Percentiles rank a stretch among this genome's conserved stretches.
Evolutionary conservation across 2,888 invertebrate species (phyloP).

Genomic region (Bombyx huttoni): DNA sequence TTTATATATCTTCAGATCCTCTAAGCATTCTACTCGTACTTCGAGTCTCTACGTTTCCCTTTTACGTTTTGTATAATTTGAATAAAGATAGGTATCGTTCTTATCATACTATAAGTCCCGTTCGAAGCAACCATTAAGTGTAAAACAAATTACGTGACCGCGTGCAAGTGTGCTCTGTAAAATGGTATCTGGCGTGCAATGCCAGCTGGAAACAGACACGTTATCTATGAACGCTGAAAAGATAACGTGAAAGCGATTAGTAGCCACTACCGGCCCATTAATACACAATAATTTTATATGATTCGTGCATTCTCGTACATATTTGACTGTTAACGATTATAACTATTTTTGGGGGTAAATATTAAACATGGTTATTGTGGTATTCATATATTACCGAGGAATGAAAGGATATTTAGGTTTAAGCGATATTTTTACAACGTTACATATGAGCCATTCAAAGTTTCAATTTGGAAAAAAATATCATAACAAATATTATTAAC

Average conservation of each 20-base stretch:
- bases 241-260: not conserved
- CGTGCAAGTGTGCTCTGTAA: not conserved
- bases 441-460: no score
- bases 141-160: not conserved
- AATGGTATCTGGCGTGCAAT: not conserved
- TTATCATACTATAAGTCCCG: not conserved
- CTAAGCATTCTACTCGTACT: no score
- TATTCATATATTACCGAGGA: no score
- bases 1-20: no score
- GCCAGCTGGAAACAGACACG: not conserved
- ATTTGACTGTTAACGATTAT: not conserved
- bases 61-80: no score
- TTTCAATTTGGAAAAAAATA: no score
- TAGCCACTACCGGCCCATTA: not conserved
- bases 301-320: not conserved
- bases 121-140: not conserved
- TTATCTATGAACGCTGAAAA: not conserved
- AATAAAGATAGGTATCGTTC: not conserved
- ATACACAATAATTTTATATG: not conserved
- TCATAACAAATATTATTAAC: no score
- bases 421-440: no score
- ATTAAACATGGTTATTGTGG: no score
- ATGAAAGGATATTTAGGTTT: no score
- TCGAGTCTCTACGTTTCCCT: no score
- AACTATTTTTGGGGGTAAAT: not conserved